Evolutionary conservation across 2,888 invertebrate genomes (phyloP).

Genomic region (Fabriciana adippe): DNA sequence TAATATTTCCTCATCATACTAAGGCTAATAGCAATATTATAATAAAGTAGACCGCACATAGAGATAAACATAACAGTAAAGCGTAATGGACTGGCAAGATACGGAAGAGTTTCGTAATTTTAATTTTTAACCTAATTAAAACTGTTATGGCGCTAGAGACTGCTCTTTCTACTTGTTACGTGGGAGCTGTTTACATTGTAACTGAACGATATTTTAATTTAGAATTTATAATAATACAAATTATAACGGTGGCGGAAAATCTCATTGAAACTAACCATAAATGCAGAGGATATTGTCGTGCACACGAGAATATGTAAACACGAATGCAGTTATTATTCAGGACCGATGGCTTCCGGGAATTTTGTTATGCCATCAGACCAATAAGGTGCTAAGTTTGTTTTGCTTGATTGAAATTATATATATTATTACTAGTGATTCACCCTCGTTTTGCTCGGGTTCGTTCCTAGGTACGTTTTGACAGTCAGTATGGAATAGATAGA

Average conservation of each 20-base stretch:
- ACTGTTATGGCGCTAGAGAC: constrained; percentile 59
- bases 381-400: no score
- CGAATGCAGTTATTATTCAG: no score
- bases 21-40: constrained; percentile 29
- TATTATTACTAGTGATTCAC: no score
- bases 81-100: constrained; percentile 59
- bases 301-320: no score
- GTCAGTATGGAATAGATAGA: no score
- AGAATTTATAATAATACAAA: background rate
- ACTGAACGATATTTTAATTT: background rate
- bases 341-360: no score
- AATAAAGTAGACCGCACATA: constrained; percentile 38
- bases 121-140: constrained; percentile 72
- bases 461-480: no score
- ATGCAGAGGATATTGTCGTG: no score
- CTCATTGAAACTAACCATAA: no score
- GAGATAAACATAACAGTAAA: constrained; percentile 62
- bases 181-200: constrained; percentile 35
- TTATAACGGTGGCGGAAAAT: background rate
- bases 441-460: no score
- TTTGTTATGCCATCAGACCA: no score
- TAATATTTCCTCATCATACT: constrained; percentile 13
- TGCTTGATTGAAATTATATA: no score
- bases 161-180: constrained; percentile 52
- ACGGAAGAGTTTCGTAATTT: constrained; percentile 60